Evolutionary conservation across 2,113 vertebrate genomes (phyloP).

Genomic region (Grus americana): DNA sequence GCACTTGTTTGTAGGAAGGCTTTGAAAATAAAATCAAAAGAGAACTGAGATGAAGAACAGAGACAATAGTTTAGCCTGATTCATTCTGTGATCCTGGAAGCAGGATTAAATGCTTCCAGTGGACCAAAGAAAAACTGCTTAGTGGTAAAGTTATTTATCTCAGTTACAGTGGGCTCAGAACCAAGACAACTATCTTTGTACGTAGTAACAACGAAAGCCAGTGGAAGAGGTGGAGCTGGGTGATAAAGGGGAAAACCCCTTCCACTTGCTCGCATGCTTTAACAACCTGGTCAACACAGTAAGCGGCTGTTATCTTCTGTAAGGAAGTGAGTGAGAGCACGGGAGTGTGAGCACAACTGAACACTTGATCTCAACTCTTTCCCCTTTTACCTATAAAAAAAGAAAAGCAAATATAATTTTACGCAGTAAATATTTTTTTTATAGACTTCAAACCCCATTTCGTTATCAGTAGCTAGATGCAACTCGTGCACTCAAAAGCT

Average conservation of each 20-base stretch:
- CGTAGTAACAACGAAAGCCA: neutral
- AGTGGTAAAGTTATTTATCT: neutral
- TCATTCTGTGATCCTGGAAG: neutral
- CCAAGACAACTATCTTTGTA: neutral
- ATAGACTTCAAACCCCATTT: neutral
- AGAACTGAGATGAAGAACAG: neutral
- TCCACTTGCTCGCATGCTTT: neutral
- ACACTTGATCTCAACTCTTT: neutral
- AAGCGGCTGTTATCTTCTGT: neutral
- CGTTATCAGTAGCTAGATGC: neutral
- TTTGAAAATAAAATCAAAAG: neutral
- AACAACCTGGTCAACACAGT: neutral
- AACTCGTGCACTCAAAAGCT: neutral
- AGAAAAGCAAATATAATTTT: neutral
- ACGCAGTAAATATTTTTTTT: neutral
- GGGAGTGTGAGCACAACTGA: neutral
- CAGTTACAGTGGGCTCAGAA: neutral
- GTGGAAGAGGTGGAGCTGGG: neutral
- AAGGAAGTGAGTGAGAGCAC: neutral
- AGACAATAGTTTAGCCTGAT: neutral
- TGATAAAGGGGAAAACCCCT: neutral
- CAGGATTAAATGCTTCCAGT: neutral
- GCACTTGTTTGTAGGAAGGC: neutral
- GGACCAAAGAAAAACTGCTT: neutral
- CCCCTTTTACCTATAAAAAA: neutral